These are phyloP conservation scores for Rapana venosa DNA, from an alignment of 2,888 invertebrate genomes.

Conservation along the genomic window DNA sequence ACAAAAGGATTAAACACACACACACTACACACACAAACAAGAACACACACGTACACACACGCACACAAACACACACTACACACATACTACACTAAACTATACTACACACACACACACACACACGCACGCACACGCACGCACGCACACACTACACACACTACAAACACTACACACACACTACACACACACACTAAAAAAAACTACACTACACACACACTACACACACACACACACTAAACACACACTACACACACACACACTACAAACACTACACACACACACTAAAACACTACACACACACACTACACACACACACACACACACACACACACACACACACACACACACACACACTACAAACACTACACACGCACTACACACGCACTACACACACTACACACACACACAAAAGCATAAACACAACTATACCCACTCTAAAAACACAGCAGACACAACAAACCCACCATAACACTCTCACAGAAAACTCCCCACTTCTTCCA, in stretches of 20 bases:
- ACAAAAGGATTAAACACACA: too few species aligned
- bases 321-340: not conserved
- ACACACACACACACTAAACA: not conserved
- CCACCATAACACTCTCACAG: too few species aligned
- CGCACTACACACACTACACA: too few species aligned
- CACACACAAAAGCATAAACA: too few species aligned
- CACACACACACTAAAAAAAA: not conserved
- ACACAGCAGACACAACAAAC: too few species aligned
- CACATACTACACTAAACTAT: too few species aligned
- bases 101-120: not conserved
- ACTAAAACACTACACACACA: not conserved
- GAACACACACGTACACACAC: too few species aligned
- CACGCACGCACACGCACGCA: not conserved
- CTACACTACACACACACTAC: not conserved
- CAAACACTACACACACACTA: not conserved
- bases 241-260: not conserved
- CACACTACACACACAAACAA: too few species aligned
- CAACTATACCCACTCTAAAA: too few species aligned
- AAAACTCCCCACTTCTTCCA: too few species aligned
- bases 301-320: conserved; percentile 1
- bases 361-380: too few species aligned
- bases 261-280: not conserved
- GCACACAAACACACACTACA: too few species aligned
- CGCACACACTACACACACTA: not conserved
- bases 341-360: not conserved